Base-by-base conservation (phyloP, 2,888 invertebrate species). In the Vesta saturnalis region DNA sequence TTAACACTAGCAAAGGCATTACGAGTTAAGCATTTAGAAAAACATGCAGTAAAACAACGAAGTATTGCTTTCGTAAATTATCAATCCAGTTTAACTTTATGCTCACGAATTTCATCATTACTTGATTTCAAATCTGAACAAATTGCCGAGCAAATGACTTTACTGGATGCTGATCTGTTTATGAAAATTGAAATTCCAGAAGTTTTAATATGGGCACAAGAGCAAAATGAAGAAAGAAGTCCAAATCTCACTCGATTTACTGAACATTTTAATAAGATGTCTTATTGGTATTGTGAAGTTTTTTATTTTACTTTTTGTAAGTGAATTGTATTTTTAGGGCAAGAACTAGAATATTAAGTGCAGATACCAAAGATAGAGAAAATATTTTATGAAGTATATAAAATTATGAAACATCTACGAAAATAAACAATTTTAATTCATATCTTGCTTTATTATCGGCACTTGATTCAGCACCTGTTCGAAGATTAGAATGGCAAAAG, bases 251-350 rank as follows among this genome's bases (percentile, higher is more conserved):
- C 97, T 30, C 88, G 93, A 74, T 99, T 99, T 83, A 99, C 99
- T 0, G 97, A 98, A 83, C 99, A 99, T 85, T 99, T 99, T 85
- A 99, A 99, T 83, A 98, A 99, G 86, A 97, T 98, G 96, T 97
- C 97, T 67, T 98, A 95, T 81, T 98, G 98, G 98, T 89, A 81
- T 80, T 84, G n/a, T 0, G n/a, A 15, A 43, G 39, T n/a, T 39
- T 39, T 39, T 39, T 6, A 35, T 16, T 8, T 14, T 16, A 35
- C n/a, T 61, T 49, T n/a, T 30, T 59, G 62, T 23, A 70, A 8
- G 8, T 10, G 3, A 39, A n/a, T 39, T 1, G n/a, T 4, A 2
- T 4, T 75, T 80, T 18, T 76, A 87, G 91, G 91, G 97, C 97
- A 47, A 88, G 99, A 63, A 96, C 98, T 1, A 89, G 94, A 81